Evolutionary conservation across 2,888 invertebrate species (phyloP).

Genomic region (Ormyrus thymus): DNA sequence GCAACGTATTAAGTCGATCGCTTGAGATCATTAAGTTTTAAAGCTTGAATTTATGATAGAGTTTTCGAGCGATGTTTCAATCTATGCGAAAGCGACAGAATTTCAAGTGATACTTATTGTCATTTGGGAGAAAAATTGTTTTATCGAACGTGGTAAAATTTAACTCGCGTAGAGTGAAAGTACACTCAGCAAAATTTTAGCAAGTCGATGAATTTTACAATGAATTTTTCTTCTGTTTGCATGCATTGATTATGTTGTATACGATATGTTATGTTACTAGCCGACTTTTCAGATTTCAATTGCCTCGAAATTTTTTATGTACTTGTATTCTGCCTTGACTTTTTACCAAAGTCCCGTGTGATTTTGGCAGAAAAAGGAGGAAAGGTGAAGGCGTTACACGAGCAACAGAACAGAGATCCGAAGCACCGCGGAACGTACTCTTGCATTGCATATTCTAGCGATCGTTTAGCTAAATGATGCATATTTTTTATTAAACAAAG

Average conservation of each 20-base stretch:
- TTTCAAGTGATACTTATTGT: too few relatives aligned
- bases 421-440: constrained; percentile 29
- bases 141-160: too few relatives aligned
- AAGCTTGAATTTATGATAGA: too few relatives aligned
- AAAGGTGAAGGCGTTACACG: background rate
- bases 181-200: too few relatives aligned
- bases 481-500: background rate
- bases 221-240: too few relatives aligned
- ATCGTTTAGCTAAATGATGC: constrained; percentile 2
- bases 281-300: background rate
- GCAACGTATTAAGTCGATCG: background rate
- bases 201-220: too few relatives aligned
- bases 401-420: background rate
- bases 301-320: constrained; percentile 1
- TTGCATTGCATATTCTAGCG: background rate
- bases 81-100: too few relatives aligned
- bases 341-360: constrained; percentile 27
- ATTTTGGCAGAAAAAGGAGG: background rate
- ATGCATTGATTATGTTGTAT: background rate
- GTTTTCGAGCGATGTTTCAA: too few relatives aligned
- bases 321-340: constrained; percentile 19
- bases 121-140: too few relatives aligned
- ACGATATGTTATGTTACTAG: background rate
- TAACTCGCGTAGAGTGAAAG: too few relatives aligned
- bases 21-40: background rate